Evolutionary conservation across 2,113 vertebrate genomes (phyloP), one percentile per base, ranked within the genome.

Genomic region (Theristicus caerulescens): DNA sequence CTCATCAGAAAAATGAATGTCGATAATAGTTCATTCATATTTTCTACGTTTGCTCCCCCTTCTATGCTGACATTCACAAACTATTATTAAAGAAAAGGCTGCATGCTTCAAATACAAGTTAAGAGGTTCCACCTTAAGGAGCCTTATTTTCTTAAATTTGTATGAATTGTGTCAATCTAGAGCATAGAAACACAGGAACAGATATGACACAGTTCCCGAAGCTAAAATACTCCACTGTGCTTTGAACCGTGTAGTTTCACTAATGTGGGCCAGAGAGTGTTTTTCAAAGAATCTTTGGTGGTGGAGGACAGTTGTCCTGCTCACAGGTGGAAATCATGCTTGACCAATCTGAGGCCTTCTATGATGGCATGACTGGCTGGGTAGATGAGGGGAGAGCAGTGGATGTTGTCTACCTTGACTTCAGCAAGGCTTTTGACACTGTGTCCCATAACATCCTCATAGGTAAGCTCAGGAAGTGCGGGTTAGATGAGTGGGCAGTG

Each of bases 1-100:
- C 44, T 46, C 22, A 0, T 32, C 67, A 51, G 29, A 15, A 2
- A 34, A 5, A 0, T 44, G 71, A 27, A 11, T 12, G 20, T 11
- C 52, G 26, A 32, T 52, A 4, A 4, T 0, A n/a, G 4, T 32
- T 55, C 25, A 3, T 40, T 76, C 8, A 1, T 9, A 1, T 31
- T 67, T 80, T 42, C 49, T 69, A 38, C 10, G 5, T 58, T 61
- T 65, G 29, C 16, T 47, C 40, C n/a, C 21, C 2, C 11, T 59
- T 21, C 18, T 59, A 11, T 4, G 14, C 52, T 25, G 44, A 9
- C 31, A 3, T 49, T 32, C 11, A 1, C 36, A 52, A 9, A 6
- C 32, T 36, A 0, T 42, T 52, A 13, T 6, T 42, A 57, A 62
- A 72, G 65, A 62, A 8, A 10, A 40, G 49, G 62, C 74, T 73